Evolutionary conservation across 2,797 vertebrate species (phyloP), one percentile per base, ranked within the genome.

Genomic region (Naso thynnoides): DNA sequence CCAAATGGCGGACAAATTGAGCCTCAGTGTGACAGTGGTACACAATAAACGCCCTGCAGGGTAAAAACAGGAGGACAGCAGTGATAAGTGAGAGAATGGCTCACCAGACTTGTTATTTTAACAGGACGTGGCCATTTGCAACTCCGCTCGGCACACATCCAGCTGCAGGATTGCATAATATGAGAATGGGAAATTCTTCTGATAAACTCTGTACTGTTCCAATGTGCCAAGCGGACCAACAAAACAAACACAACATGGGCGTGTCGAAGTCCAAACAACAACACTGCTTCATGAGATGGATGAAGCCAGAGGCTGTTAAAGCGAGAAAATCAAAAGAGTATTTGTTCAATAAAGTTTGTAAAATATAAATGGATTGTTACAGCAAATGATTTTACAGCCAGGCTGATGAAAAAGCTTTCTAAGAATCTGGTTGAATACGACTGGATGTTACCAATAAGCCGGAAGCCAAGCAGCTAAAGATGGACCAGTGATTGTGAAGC

Each of bases 141-240:
- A 70, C 55, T 68, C 27, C 9, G 29, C 44, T 83, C 81, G 74
- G 73, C 85, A 60, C 52, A 11, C 45, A 26, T 65, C 79, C 85
- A 86, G 76, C 60, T 23, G 44, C 68, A 67, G 7, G 21, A 67
- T 75, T 82, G 72, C 75, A 76, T 75, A 79, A 88, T 72, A 59
- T 59, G 72, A 56, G 65, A 59, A 76, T 36, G 70, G 85, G 81
- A 90, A 87, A 79, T 68, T 84, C 49, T 64, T 62, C 81, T 62
- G 83, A 85, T 81, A 79, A 84, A 73, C 58, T 42, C 41, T 75
- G 73, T 52, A 86, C 87, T 91, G 87, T 90, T 85, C 70, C 38
- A 31, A 63, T 65, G 73, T 76, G 59, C 65, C 59, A 61, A 26
- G 57, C 64, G 62, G 70, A 69, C 47, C 58, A 49, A 41, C 48